Evolutionary conservation across 2,113 vertebrate genomes (phyloP).

Genomic region (Crypturellus undulatus): DNA sequence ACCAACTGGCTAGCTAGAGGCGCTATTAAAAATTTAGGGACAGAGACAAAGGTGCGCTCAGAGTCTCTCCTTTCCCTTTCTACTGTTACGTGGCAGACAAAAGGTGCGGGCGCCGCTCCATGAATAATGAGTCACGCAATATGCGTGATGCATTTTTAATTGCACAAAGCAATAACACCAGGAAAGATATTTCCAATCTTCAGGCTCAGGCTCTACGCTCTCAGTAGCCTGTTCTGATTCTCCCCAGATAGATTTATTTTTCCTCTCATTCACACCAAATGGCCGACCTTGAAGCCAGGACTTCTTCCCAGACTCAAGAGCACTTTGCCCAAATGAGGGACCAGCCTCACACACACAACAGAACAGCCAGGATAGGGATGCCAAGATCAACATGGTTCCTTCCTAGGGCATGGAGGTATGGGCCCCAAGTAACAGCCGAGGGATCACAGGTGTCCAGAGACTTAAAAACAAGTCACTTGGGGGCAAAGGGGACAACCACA

Average conservation of each 20-base stretch:
- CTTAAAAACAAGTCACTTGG: not conserved
- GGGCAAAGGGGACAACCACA: not conserved
- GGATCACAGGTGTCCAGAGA: fast-evolving
- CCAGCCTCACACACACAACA: too few relatives aligned
- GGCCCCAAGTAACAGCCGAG: fast-evolving
- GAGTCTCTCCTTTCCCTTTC: constrained; percentile 82
- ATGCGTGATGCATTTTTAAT: constrained; percentile 87
- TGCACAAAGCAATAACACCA: constrained; percentile 76
- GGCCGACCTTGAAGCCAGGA: not conserved
- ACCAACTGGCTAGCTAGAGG: constrained; percentile 88
- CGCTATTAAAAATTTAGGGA: constrained; percentile 87
- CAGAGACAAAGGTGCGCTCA: constrained; percentile 86
- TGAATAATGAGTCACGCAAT: constrained; percentile 87
- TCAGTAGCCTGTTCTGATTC: constrained; percentile 84
- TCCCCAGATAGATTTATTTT: not conserved
- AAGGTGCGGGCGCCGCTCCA: constrained; percentile 81
- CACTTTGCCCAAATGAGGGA: not conserved
- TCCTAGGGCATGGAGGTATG: not conserved
- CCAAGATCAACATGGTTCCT: not conserved
- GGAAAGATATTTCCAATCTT: constrained; percentile 83
- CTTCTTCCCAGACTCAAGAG: not conserved
- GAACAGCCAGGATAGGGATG: too few relatives aligned
- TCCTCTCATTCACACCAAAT: not conserved
- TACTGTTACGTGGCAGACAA: constrained; percentile 85
- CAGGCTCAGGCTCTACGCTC: constrained; percentile 63